Conservation (phyloP, 2,113 vertebrate genomes). For the Gopherus flavomarginatus region DNA sequence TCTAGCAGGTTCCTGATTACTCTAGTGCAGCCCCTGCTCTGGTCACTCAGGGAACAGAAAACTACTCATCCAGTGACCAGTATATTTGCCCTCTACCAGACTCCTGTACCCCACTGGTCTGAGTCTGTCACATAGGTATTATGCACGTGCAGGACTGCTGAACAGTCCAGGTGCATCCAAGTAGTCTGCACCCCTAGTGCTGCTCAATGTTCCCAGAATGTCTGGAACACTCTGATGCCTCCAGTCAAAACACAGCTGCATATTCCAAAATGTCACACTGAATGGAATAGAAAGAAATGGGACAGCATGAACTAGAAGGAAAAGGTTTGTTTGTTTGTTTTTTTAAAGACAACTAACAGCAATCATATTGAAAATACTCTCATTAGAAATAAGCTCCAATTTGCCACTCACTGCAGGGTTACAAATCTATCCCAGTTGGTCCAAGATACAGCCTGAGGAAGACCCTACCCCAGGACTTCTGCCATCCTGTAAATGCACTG, state of each 20-base stretch:
- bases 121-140: no score
- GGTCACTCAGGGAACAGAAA: no score
- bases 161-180: accelerated
- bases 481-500: background rate
- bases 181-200: background rate
- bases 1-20: no score
- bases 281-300: background rate
- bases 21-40: no score
- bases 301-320: background rate
- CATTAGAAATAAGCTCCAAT: background rate
- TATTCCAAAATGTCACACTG: background rate
- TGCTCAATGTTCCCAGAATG: accelerated
- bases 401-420: background rate
- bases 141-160: background rate
- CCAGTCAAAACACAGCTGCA: background rate
- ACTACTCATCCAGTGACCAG: no score
- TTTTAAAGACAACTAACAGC: background rate
- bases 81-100: no score
- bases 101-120: no score
- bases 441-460: background rate
- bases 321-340: background rate
- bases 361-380: background rate
- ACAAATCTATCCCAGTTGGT: background rate
- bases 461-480: background rate
- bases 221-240: accelerated